Evolutionary conservation across 2,113 vertebrate genomes (phyloP), one percentile per base, ranked within the genome.

Genomic region (Oxygymnocypris stewartii): DNA sequence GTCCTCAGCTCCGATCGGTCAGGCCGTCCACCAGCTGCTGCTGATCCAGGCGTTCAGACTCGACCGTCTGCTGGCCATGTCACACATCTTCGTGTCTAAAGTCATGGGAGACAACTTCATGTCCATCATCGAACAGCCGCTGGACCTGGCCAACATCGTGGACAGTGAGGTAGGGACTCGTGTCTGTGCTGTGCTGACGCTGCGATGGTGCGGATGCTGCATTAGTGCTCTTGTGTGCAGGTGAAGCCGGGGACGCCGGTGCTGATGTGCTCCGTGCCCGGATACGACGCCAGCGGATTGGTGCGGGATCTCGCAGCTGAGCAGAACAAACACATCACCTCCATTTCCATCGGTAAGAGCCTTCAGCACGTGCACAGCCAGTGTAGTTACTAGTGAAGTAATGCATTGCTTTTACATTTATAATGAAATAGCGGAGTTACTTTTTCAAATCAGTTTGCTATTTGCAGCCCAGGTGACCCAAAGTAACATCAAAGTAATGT

Each of bases 231-330:
- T 9, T 51, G 42, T 49, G 42, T 85, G 10, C 86, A 99, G 98
- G 97, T 99, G 86, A 99, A 99, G 91, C 98, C 98, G 1, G 98
- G 96, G 91, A 99, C 97, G 0, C 98, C 98, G 0, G 97, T 99
- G 4, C 91, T 99, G 87, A 99, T 99, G 97, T 99, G 98, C 87
- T 99, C 98, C 0, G 98, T 99, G 57, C 97, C 98, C 3, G 98
- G 98, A 16, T 99, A 99, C 0, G 98, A 99, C 14, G 98, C 98
- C 90, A 99, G 98, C 4, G 97, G 98, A 0, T 95, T 98, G 0
- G 98, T 98, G 51, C 94, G 98, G 91, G 98, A 99, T 91, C 95
- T 99, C 31, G 98, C 98, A 1, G 96, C 98, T 0, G 98, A 99
- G 89, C 94, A 99, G 91, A 99, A 98, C 92, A 99, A 97, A 1